Evolutionary conservation across 2,888 invertebrate species (phyloP), one percentile per base, ranked within the genome.

Genomic region (Cistogaster globosa): DNA sequence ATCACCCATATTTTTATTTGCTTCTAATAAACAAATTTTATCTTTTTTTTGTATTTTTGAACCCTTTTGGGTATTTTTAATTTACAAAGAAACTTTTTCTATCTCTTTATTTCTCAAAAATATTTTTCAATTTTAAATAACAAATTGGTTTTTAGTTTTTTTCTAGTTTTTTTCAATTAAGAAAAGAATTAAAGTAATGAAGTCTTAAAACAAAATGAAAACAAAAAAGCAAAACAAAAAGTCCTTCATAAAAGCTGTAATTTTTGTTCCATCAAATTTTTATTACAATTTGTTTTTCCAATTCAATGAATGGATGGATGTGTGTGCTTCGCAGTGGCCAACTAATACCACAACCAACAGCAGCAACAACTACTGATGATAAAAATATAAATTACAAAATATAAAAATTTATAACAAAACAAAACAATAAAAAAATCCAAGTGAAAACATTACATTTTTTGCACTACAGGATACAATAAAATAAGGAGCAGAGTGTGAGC

Each of bases 241-340:
- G 16, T 45, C n/a, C 74, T 60, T 81, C 74, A 78, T 78, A 84
- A 81, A 84, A 81, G 74, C 77, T 81, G 81, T 84, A 84, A 84
- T 84, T 84, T 81, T 81, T 81, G 81, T 81, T 51, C 58, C 84
- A 84, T 84, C 81, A 84, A 84, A 84, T 81, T 84, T 74, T 77
- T 84, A 84, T 81, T 84, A 84, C 84, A 81, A 81, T 74, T 78
- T 78, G 81, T 81, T 84, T 84, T 77, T 69, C 2, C 55, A 63
- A 75, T 57, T 63, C 62, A 78, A 53, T 77, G 74, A 22, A 74
- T 77, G 74, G 36, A 74, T 74, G n/a, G n/a, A n/a, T n/a, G n/a
- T n/a, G 55, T 51, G 58, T 45, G 72, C 68, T 20, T 11, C n/a
- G 14, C 22, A 48, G 62, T 72, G 76, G 55, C 67, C 22, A 62